These are phyloP conservation scores for Patella caerulea DNA, from an alignment of 2,888 invertebrate species.

Conservation along the genomic window DNA sequence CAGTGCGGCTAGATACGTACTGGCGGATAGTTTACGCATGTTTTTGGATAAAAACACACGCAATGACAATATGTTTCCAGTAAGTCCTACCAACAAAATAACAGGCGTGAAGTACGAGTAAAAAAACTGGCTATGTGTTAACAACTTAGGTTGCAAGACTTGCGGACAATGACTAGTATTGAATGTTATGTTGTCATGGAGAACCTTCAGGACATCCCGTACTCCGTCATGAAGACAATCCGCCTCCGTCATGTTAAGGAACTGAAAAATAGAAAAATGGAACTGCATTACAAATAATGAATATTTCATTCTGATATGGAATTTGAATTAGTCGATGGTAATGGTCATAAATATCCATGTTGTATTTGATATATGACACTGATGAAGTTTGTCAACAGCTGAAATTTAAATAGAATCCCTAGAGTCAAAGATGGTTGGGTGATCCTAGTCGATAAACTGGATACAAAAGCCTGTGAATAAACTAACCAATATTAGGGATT, in stretches of 20 bases:
- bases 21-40: conserved; percentile 79
- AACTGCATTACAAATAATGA: neutral
- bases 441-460: no score
- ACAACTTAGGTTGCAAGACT: conserved; percentile 13
- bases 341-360: no score
- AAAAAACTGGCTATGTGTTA: conserved; percentile 55
- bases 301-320: no score
- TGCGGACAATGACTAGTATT: neutral
- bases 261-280: neutral
- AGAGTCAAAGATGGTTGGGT: no score
- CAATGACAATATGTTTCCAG: conserved; percentile 84
- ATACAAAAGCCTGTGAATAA: no score
- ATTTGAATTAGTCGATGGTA: no score
- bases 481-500: no score
- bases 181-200: conserved; percentile 7
- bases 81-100: conserved; percentile 80
- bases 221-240: conserved; percentile 6
- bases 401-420: no score
- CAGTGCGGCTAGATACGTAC: conserved; percentile 83
- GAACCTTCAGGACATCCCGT: conserved; percentile 18
- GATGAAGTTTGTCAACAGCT: no score
- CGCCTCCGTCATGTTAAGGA: neutral
- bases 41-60: conserved; percentile 84
- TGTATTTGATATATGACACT: no score
- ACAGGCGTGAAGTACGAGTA: conserved; percentile 81